These are phyloP conservation scores for Callaeas wilsoni DNA, from an alignment of 2,113 vertebrate species.

Conservation along the genomic window DNA sequence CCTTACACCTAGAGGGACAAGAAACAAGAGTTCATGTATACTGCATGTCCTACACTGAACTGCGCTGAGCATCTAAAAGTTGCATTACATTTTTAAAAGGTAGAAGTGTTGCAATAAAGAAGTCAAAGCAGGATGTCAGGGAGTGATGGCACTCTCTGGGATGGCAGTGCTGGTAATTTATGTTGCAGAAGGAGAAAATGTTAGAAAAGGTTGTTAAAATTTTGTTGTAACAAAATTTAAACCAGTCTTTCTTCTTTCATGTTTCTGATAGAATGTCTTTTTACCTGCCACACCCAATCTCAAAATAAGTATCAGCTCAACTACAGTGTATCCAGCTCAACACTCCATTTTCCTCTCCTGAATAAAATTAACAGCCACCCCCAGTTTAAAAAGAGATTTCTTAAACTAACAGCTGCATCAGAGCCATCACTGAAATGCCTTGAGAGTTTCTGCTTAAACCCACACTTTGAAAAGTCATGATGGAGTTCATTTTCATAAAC, in stretches of 20 bases:
- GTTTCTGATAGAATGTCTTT: background rate
- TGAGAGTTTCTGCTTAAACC: slow-evolving; percentile 2
- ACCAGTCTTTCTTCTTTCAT: background rate
- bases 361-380: slow-evolving; percentile 10
- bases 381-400: slow-evolving; percentile 3
- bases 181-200: background rate
- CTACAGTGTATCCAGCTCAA: background rate
- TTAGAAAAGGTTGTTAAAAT: background rate
- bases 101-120: background rate
- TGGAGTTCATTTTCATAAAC: background rate
- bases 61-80: background rate
- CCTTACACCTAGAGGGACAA: background rate
- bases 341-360: background rate
- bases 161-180: background rate
- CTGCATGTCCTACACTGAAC: background rate
- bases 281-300: background rate
- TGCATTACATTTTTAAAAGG: background rate
- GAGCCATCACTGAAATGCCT: slow-evolving; percentile 5
- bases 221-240: background rate
- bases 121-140: background rate
- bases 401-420: slow-evolving; percentile 19
- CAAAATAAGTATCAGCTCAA: background rate
- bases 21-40: background rate
- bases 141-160: accelerated
- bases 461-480: slow-evolving; percentile 10